A percentile compares a stretch with the other conserved stretches of the same genome.
Evolutionary conservation across 2,888 invertebrate genomes (phyloP).

Genomic region (Lomographa bimaculata): DNA sequence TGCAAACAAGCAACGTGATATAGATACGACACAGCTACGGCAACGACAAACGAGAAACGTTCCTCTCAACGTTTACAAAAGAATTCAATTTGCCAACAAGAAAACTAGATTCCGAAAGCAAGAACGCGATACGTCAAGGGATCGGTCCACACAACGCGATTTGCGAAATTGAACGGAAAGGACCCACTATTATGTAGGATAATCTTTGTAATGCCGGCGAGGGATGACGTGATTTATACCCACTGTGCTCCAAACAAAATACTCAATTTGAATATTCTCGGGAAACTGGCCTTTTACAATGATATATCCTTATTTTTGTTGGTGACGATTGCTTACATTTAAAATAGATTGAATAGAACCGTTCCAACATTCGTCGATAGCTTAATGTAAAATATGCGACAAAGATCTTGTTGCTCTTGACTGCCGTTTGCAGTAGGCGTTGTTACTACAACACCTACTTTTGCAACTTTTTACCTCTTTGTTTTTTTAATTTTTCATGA

Average conservation of each 20-base stretch:
- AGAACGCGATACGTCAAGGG: constrained; percentile 57
- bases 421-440: too few species aligned
- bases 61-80: constrained; percentile 38
- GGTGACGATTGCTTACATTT: constrained; percentile 10
- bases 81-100: constrained; percentile 60
- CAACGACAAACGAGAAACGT: constrained; percentile 9
- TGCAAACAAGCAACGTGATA: too few species aligned
- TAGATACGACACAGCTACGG: too few species aligned
- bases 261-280: constrained; percentile 34
- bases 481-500: too few species aligned
- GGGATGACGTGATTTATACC: constrained; percentile 36
- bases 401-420: too few species aligned
- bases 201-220: constrained; percentile 57
- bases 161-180: constrained; percentile 67
- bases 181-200: constrained; percentile 58
- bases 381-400: too few species aligned
- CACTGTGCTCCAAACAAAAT: constrained; percentile 34
- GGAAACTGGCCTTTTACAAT: constrained; percentile 29
- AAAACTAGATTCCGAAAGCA: constrained; percentile 47
- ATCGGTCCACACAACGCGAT: constrained; percentile 47
- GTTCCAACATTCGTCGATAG: too few species aligned
- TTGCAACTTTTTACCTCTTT: too few species aligned
- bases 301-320: constrained; percentile 29
- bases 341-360: too few species aligned
- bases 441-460: too few species aligned